Percentiles rank a stretch among this genome's conserved stretches.
phyloP scores from a whole-genome alignment of 30 jellyfish, hydroid and myxozoan genomes.

The Hydra vulgaris region DNA sequence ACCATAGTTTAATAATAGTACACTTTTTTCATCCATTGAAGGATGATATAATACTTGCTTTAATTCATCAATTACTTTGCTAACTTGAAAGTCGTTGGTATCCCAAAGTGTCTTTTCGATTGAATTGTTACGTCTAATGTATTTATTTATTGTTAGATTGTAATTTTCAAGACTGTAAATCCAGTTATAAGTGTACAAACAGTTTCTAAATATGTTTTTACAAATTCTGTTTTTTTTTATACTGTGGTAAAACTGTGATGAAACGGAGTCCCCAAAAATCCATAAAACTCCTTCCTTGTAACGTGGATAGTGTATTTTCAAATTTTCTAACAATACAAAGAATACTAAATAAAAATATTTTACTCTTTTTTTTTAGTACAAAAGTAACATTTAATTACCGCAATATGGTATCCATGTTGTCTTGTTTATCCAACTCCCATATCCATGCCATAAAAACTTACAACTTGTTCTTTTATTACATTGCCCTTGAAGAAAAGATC shows the following conservation, averaged over 20 bases:
- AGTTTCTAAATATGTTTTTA: constrained; percentile 38
- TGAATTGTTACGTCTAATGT: constrained; percentile 60
- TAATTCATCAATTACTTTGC: constrained; percentile 48
- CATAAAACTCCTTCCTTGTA: constrained; percentile 56
- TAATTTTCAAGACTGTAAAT: constrained; percentile 76
- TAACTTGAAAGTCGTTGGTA: constrained; percentile 43
- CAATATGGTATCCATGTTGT: constrained; percentile 77
- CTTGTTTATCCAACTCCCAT: constrained; percentile 84
- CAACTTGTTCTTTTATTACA: constrained; percentile 15
- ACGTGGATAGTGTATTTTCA: constrained; percentile 28
- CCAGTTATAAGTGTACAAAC: constrained; percentile 82
- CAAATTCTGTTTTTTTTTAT: constrained; percentile 58
- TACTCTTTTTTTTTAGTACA: not conserved
- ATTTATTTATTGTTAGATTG: constrained; percentile 48
- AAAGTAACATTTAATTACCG: constrained; percentile 22
- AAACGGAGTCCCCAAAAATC: constrained; percentile 87
- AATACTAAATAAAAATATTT: too few relatives aligned
- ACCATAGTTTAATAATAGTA: constrained; percentile 64
- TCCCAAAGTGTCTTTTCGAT: constrained; percentile 49
- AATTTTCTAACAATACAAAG: constrained; percentile 19
- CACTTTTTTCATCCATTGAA: constrained; percentile 68
- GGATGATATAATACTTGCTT: constrained; percentile 72
- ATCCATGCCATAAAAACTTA: constrained; percentile 67
- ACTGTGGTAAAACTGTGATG: constrained; percentile 67
- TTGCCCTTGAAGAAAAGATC: not conserved